A percentile compares a stretch with the other conserved stretches of the same genome.
These are phyloP conservation scores for Acronicta alni DNA, from an alignment of 2,888 invertebrate species.

Conservation along the genomic window DNA sequence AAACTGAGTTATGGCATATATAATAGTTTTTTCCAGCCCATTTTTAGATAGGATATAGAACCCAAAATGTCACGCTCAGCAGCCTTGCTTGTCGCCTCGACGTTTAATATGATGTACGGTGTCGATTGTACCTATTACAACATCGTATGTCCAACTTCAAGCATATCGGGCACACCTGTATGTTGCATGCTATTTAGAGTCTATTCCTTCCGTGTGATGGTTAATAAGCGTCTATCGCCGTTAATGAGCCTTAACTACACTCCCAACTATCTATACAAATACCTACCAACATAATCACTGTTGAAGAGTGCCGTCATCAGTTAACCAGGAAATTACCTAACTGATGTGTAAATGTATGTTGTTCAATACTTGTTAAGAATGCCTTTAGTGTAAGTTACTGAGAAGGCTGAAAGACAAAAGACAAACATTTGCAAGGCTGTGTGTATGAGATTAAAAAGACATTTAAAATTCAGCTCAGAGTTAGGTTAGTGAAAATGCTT, in stretches of 20 bases:
- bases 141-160: constrained; percentile 1
- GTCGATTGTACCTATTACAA: too few relatives aligned
- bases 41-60: too few relatives aligned
- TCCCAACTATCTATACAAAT: too few relatives aligned
- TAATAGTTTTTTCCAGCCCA: too few relatives aligned
- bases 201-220: constrained; percentile 42
- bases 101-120: too few relatives aligned
- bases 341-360: constrained; percentile 1
- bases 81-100: too few relatives aligned
- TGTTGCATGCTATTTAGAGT: constrained; percentile 3
- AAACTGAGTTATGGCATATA: too few relatives aligned
- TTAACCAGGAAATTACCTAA: constrained; percentile 33
- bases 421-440: constrained; percentile 15
- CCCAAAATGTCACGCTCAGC: too few relatives aligned
- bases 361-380: neutral
- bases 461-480: constrained; percentile 25
- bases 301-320: constrained; percentile 25
- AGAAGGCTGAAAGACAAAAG: constrained; percentile 20
- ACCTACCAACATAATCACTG: constrained; percentile 25
- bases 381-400: neutral
- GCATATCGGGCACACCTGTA: neutral
- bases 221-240: constrained; percentile 32
- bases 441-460: constrained; percentile 12
- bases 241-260: constrained; percentile 36
- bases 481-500: constrained; percentile 36